Evolutionary conservation across 2,888 invertebrate genomes (phyloP), one percentile per base, ranked within the genome.

Genomic region (Linnaemya tessellans): DNA sequence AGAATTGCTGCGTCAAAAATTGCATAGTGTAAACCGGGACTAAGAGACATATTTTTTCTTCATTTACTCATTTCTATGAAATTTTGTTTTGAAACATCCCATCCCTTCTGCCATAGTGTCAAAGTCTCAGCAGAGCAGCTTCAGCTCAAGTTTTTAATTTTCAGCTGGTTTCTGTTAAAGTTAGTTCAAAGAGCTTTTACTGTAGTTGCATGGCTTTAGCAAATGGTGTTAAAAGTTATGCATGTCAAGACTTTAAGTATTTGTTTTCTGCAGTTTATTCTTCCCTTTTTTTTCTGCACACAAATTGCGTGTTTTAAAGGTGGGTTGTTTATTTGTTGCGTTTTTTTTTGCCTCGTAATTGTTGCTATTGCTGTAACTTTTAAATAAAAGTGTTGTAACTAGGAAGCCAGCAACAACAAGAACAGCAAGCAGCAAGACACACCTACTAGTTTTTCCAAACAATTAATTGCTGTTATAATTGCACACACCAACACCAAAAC

Each of bases 171-270:
- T 13, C 22, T 22, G 20, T 9, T 1, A 22, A 71, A 25, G 20
- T 20, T n/a, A 0, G n/a, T 22, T 64, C 10, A 22, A 20, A 18
- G 22, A 74, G 80, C 3, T 49, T 65, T 35, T 20, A 67, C 80
- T 60, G 80, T 74, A 49, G 65, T 85, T 85, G 85, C 82, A 80
- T 85, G 85, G 71, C 85, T 71, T 58, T 54, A 60, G 43, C 65
- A 60, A 82, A 82, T 85, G 79, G 85, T 85, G 85, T 85, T 85
- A 85, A 85, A 85, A 85, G 82, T 85, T 85, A 85, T 85, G 82
- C 85, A 85, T 85, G 85, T 85, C 82, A 80, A 79, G 82, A 70
- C 79, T 75, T 75, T 62, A 85, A 85, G 79, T 85, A 83, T 85
- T 85, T 85, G 85, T 80, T 85, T 85, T 80, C 65, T 77, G 58